Evolutionary conservation across 2,113 vertebrate species (phyloP), one percentile per base, ranked within the genome.

Genomic region (Turnix velox): DNA sequence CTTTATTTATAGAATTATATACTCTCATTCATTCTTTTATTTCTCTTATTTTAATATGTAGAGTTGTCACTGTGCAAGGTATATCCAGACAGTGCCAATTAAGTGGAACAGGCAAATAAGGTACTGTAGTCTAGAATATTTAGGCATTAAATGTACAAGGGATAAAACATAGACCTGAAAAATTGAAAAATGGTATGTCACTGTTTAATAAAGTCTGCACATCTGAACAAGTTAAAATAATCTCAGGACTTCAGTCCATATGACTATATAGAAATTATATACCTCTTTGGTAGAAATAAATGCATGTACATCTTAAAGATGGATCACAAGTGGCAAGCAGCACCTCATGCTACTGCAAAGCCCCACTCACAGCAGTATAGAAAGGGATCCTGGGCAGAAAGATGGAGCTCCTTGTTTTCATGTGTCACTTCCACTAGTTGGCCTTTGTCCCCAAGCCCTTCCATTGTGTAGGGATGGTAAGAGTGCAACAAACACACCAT

Each of bases 341-440:
- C 30, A 51, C 23, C 13, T 84, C 3, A 1, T 46, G 61, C 19
- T 78, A 16, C 6, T 77, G 88, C 43, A 52, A 93, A 75, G 42
- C 14, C 8, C 18, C 25, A n/a, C 10, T 52, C 3, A 0, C n/a
- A 14, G 33, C 1, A 6, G 42, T 55, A 37, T 30, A 30, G 30
- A 45, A 43, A 18, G 30, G 27, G 28, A 22, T 13, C n/a, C 54
- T 20, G 51, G 27, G 30, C 52, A 67, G 27, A 51, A 48, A 49
- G 28, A 20, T 84, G 59, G 35, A 67, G 46, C 18, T 90, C 55
- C 20, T 17, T 18, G 8, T 9, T 51, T 75, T 31, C 33, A 37
- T 72, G 57, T 45, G 54, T 24, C 61, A 62, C 10, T 13, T 57
- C 25, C 43, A 67, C 20, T 23, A 82, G 48, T 43, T 62, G 66